Percentiles rank a stretch among this genome's conserved stretches.
Evolutionary conservation across 2,888 invertebrate genomes (phyloP).

Genomic region (Drosophila longiperda): DNA sequence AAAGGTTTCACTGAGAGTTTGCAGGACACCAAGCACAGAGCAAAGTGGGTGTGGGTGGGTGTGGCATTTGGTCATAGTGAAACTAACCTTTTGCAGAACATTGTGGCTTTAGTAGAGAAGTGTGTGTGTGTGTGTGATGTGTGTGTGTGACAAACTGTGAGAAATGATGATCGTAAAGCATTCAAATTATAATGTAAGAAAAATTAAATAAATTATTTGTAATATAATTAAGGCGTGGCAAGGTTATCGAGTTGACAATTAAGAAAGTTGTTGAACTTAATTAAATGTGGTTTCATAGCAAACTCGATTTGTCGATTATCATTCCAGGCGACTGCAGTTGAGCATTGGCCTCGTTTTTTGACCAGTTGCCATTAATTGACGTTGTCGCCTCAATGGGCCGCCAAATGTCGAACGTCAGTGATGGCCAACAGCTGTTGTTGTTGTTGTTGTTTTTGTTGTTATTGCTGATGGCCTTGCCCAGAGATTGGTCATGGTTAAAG

Average conservation of each 20-base stretch:
- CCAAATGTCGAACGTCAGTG: slow-evolving; percentile 45
- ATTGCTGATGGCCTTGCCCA: neutral
- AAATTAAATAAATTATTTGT: neutral
- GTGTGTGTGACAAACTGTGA: neutral
- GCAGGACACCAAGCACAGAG: neutral
- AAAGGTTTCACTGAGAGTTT: neutral
- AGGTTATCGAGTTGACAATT: slow-evolving; percentile 2
- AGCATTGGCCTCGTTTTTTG: slow-evolving; percentile 21
- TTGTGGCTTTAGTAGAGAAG: neutral
- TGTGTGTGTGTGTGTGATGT: neutral
- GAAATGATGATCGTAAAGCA: neutral
- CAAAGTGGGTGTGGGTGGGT: too few relatives aligned
- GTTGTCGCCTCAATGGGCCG: slow-evolving; percentile 36
- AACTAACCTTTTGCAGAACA: neutral
- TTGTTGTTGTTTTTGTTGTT: neutral
- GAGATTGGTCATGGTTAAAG: slow-evolving; percentile 2
- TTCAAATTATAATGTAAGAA: neutral
- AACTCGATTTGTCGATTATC: slow-evolving; percentile 1
- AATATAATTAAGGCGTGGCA: neutral
- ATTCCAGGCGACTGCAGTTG: slow-evolving; percentile 5
- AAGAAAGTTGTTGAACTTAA: slow-evolving; percentile 7
- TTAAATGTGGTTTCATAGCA: slow-evolving; percentile 9
- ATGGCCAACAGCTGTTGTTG: neutral
- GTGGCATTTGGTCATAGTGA: neutral
- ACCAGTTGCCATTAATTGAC: slow-evolving; percentile 39